A percentile compares a stretch with the other conserved stretches of the same genome.
phyloP scores from a whole-genome alignment of 2,888 invertebrate genomes.

The Leptura quadrifasciata region DNA sequence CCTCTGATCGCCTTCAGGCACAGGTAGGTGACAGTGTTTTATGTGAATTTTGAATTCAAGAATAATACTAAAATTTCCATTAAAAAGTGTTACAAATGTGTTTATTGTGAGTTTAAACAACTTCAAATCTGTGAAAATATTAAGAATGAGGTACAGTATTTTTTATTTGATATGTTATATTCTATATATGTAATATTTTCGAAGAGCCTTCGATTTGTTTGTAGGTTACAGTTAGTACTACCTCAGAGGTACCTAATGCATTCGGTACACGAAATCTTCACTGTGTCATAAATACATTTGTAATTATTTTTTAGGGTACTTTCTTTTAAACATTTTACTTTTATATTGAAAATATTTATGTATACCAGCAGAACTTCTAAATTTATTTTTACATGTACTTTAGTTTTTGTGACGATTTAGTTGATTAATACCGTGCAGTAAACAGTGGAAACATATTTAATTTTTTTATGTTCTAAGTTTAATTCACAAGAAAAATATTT shows the following conservation, averaged over 20 bases:
- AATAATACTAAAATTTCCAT: slow-evolving; percentile 18
- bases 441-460: too few relatives aligned
- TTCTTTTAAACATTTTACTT: neutral
- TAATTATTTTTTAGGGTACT: neutral
- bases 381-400: neutral
- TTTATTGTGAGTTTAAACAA: slow-evolving; percentile 15
- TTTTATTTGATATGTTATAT: neutral
- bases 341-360: neutral
- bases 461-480: too few relatives aligned
- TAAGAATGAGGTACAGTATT: slow-evolving; percentile 12
- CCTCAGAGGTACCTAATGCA: too few relatives aligned
- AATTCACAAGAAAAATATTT: too few relatives aligned
- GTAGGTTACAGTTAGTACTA: neutral
- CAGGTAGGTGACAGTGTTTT: slow-evolving; percentile 66
- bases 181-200: neutral
- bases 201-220: neutral
- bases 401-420: neutral
- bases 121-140: slow-evolving; percentile 9
- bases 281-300: neutral
- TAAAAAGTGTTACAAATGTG: slow-evolving; percentile 33
- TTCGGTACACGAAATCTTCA: neutral
- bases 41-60: slow-evolving; percentile 22
- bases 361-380: neutral
- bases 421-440: too few relatives aligned
- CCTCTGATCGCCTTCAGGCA: slow-evolving; percentile 72